Base-by-base conservation (phyloP, 64 coral and sea anemone species). In the Hydrozoanthus tunicans region DNA sequence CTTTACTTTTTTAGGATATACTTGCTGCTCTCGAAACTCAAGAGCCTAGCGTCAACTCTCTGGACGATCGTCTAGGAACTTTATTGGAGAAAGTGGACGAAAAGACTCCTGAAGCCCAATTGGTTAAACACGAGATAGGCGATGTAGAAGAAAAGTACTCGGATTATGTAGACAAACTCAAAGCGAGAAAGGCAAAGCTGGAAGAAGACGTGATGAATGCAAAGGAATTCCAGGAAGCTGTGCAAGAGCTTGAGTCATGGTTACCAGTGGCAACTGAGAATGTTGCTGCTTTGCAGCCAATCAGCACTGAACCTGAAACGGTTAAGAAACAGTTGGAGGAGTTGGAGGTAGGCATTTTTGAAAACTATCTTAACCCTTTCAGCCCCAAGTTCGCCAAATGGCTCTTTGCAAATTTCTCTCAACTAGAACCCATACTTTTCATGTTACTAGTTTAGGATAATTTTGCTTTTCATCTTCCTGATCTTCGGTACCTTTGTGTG, bases 271-370 rank as follows among this genome's bases (percentile, higher is more conserved):
- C 89, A 70, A 91, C 81, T 61, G 89, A 99, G 64, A 90, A 79
- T 65, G 68, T 95, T 74, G 90, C 97, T 63, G 70, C 85, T 61
- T 90, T 95, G 66, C 67, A 95, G 13, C 97, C 97, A 92, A 99
- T 99, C 92, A 96, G 97, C 79, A 99, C 97, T 0, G 91, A 99
- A 55, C 94, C 97, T 15, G 94, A 96, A 43, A 93, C 94, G 9
- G 85, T 99, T 9, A 89, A 93, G 86, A 92, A 91, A 74, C 97
- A 99, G 59, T 79, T 99, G 1, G 91, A 99, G 23, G 94, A 99
- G 81, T 85, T 93, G 5, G 91, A 98, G 96, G 96, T 98, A 62
- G 43, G 70, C 8, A 20, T 61, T 61, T 7, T 52, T 17, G 32
- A 43, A 43, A 43, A 43, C 32, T 43, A 2, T 43, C 32, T 43